Evolutionary conservation across 1,140 invertebrate species (phyloP).

Genomic region (Papilio machaon): DNA sequence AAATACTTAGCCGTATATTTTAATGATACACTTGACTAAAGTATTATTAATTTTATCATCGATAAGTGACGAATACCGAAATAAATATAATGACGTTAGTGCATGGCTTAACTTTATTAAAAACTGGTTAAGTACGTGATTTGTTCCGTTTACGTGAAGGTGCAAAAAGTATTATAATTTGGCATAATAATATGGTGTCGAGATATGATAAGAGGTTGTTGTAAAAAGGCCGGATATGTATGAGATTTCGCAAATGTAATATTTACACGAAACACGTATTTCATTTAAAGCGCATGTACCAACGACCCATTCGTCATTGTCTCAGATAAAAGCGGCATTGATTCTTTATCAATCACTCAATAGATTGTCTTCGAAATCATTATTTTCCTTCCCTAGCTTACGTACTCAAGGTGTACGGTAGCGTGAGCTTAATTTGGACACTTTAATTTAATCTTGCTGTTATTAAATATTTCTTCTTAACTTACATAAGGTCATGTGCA

Average conservation of each 20-base stretch:
- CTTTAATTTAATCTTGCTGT: no score
- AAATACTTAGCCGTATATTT: background rate
- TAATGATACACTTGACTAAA: no score
- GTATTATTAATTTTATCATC: no score
- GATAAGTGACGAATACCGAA: background rate
- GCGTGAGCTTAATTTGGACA: no score
- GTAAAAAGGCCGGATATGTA: background rate
- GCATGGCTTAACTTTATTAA: conserved; percentile 1
- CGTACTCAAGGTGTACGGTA: no score
- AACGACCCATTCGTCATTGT: background rate
- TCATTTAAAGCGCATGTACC: background rate
- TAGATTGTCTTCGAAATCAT: background rate
- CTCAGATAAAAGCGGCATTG: background rate
- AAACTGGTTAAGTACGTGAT: conserved; percentile 5
- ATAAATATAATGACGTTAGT: background rate
- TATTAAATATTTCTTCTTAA: no score
- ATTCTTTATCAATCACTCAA: background rate
- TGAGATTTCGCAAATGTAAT: background rate
- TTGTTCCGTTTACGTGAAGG: conserved; percentile 21
- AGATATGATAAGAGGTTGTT: background rate
- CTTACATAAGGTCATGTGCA: background rate
- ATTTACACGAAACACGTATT: background rate
- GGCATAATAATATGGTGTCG: background rate
- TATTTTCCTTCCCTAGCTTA: no score
- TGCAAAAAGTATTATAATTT: conserved; percentile 20